Percentiles rank a stretch among this genome's conserved stretches.
Conservation (phyloP, 2,797 vertebrate genomes). For the Vultur gryphus region DNA sequence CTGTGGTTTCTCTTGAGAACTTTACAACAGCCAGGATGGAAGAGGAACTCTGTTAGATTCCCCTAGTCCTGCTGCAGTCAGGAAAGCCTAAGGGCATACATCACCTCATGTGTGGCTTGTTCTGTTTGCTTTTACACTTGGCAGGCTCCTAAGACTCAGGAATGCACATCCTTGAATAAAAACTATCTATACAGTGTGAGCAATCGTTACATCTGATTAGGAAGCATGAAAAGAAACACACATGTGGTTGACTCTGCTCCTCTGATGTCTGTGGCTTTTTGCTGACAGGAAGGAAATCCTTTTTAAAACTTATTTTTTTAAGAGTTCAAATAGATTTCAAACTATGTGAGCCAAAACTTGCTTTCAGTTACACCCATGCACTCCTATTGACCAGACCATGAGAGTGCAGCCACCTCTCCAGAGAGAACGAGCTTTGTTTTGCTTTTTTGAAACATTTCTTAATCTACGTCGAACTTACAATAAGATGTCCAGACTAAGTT, state of each 20-base stretch:
- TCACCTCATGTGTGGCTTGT: slow-evolving; percentile 30
- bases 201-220: slow-evolving; percentile 6
- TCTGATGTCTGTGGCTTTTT: slow-evolving; percentile 46
- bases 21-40: not conserved
- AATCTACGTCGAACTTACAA: not conserved
- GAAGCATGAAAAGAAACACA: slow-evolving; percentile 38
- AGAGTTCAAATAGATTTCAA: slow-evolving; percentile 53
- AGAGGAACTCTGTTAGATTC: not conserved
- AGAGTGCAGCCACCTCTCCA: not conserved
- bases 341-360: slow-evolving; percentile 20
- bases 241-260: not conserved
- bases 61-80: not conserved
- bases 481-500: not conserved
- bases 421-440: not conserved
- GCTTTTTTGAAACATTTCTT: not conserved
- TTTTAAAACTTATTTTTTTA: slow-evolving; percentile 45
- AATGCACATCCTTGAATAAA: not conserved
- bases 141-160: slow-evolving; percentile 11
- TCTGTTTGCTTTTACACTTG: slow-evolving; percentile 59
- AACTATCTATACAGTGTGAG: not conserved
- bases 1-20: slow-evolving; percentile 31
- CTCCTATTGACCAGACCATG: not conserved
- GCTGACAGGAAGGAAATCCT: slow-evolving; percentile 65
- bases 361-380: not conserved
- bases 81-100: slow-evolving; percentile 30